Percentiles rank a stretch among this genome's conserved stretches.
phyloP scores from a whole-genome alignment of 2,888 invertebrate species.

The Notodonta dromedarius region DNA sequence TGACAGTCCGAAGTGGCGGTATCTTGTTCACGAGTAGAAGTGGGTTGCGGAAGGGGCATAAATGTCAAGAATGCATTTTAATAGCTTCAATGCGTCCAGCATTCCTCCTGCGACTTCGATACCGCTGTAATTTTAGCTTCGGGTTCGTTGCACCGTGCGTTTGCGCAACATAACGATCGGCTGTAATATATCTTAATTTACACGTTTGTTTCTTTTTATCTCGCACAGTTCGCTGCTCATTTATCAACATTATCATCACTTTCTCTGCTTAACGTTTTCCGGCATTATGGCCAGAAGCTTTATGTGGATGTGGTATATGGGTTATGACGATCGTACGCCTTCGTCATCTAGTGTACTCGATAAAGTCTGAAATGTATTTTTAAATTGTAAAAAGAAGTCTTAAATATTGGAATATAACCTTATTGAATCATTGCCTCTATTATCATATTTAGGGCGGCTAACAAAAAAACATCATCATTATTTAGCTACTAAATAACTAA shows the following conservation, averaged over 20 bases:
- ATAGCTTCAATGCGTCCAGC: slow-evolving; percentile 65
- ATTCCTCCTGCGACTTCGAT: slow-evolving; percentile 60
- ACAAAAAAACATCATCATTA: neutral
- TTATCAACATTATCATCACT: slow-evolving; percentile 37
- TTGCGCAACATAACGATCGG: slow-evolving; percentile 58
- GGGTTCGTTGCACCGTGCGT: slow-evolving; percentile 71
- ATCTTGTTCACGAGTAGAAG: slow-evolving; percentile 34
- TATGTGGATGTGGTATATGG: neutral
- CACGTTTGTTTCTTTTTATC: slow-evolving; percentile 34
- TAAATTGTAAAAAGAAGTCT: neutral
- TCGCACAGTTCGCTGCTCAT: slow-evolving; percentile 25
- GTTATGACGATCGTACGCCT: too few relatives aligned
- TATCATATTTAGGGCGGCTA: neutral
- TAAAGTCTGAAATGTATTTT: neutral
- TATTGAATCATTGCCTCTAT: neutral
- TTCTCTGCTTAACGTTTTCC: slow-evolving; percentile 24
- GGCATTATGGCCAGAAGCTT: slow-evolving; percentile 5
- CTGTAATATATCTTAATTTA: slow-evolving; percentile 48
- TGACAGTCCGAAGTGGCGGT: slow-evolving; percentile 29
- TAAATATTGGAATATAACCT: neutral
- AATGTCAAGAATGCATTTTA: slow-evolving; percentile 75
- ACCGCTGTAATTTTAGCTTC: slow-evolving; percentile 64
- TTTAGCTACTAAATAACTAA: neutral
- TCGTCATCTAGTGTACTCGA: neutral
- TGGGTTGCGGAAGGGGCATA: slow-evolving; percentile 57